Conservation (phyloP, 1,140 invertebrate genomes). For the Nylanderia fulva region DNA sequence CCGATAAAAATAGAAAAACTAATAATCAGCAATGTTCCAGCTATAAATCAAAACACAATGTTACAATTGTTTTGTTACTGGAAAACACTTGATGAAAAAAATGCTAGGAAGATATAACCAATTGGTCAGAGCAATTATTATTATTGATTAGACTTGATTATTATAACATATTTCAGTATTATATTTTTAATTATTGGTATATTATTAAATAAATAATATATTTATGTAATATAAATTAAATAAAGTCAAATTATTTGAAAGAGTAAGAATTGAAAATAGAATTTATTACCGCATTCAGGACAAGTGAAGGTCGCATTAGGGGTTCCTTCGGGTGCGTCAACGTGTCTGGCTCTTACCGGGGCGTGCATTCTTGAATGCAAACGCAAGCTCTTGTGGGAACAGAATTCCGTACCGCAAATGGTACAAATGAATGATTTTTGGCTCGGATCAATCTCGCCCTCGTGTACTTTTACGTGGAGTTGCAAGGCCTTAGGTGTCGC, state of each 20-base stretch:
- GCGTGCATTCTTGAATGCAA: conserved; percentile 91
- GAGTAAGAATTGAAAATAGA: background rate
- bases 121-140: too few species aligned
- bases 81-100: too few species aligned
- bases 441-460: conserved; percentile 73
- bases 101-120: too few species aligned
- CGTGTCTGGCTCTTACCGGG: conserved; percentile 87
- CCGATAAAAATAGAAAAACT: too few species aligned
- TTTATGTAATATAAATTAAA: conserved; percentile 7
- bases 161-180: too few species aligned
- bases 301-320: conserved; percentile 81
- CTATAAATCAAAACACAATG: too few species aligned
- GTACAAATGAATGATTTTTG: conserved; percentile 85
- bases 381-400: conserved; percentile 89
- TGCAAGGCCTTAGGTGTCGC: conserved; percentile 82
- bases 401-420: conserved; percentile 89
- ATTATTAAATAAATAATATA: too few species aligned
- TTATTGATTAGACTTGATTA: too few species aligned
- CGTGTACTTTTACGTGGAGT: conserved; percentile 80
- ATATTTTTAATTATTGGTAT: too few species aligned
- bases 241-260: conserved; percentile 3
- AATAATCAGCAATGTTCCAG: too few species aligned
- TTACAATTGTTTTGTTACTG: too few species aligned
- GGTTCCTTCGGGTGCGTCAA: conserved; percentile 86
- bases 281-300: conserved; percentile 81